Conservation (phyloP, 1,140 invertebrate species). For the Xylocopa sonorina region DNA sequence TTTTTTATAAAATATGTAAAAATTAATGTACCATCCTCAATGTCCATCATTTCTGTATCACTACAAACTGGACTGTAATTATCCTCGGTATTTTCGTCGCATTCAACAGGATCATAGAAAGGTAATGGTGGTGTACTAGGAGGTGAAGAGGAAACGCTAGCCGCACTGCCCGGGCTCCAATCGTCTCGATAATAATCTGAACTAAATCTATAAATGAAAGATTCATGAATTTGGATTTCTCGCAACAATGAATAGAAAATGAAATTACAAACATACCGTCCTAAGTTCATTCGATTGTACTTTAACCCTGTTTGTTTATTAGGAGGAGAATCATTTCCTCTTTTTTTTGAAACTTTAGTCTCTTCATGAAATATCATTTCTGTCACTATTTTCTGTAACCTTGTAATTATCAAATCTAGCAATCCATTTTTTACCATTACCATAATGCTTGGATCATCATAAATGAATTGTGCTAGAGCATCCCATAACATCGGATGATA, state of each 20-base stretch:
- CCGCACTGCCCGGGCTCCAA: conserved; percentile 74
- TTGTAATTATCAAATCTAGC: conserved; percentile 70
- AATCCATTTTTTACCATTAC: conserved; percentile 76
- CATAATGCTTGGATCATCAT: conserved; percentile 69
- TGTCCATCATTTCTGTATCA: conserved; percentile 72
- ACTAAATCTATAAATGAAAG: conserved; percentile 69
- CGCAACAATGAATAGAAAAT: conserved; percentile 6
- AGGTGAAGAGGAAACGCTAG: conserved; percentile 73
- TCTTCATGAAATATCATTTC: conserved; percentile 49
- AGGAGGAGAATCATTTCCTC: conserved; percentile 60
- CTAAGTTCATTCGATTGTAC: conserved; percentile 59
- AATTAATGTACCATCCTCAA: conserved; percentile 66
- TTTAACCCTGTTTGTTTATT: conserved; percentile 54
- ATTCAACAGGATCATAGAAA: conserved; percentile 56
- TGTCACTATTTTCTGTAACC: conserved; percentile 67
- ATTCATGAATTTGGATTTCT: background rate
- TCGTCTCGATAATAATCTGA: conserved; percentile 74
- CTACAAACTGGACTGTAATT: conserved; percentile 80
- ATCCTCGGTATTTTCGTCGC: conserved; percentile 71
- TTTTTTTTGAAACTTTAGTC: conserved; percentile 64
- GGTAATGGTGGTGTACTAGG: conserved; percentile 73
- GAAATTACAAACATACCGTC: conserved; percentile 48
- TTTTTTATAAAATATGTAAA: background rate
- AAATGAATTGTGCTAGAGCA: conserved; percentile 71
- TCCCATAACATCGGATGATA: conserved; percentile 72